Evolutionary conservation across 2,888 invertebrate species (phyloP), one percentile per base, ranked within the genome.

Genomic region (Zonitis immaculata): DNA sequence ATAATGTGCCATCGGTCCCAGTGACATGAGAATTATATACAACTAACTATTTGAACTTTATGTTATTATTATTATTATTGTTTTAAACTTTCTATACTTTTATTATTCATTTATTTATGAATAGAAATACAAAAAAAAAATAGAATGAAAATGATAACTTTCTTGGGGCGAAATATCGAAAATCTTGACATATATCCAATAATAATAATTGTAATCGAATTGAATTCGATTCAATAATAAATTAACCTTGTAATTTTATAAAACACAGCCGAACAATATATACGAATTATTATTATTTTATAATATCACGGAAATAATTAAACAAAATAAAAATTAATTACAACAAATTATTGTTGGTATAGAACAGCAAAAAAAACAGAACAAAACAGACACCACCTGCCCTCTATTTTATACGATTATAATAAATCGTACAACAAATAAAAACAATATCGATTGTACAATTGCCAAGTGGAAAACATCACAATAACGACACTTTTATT

Each of bases 1-100:
- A 55, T 55, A 45, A 55, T 45, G 47, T 51, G 51, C 27, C 48
- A 51, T 51, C 51, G 55, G 48, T 49, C 35, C 9, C 14, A 26
- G 5, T 26, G 47, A 49, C 43, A 50, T 47, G 44, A 49, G 14
- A 44, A 16, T 22, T 59, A 60, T 62, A 58, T 16, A 35, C 27
- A n/a, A n/a, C n/a, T n/a, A n/a, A n/a, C n/a, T n/a, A n/a, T n/a
- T n/a, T n/a, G n/a, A n/a, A n/a, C n/a, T n/a, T n/a, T n/a, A n/a
- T n/a, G n/a, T n/a, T n/a, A n/a, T n/a, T n/a, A n/a, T n/a, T 18
- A 35, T 16, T 35, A 18, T 16, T 35, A 35, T 35, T 35, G 35
- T 35, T 35, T 18, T 18, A 35, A 35, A 35, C 35, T 35, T 35
- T 35, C 9, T 18, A n/a, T n/a, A n/a, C n/a, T n/a, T n/a, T n/a